Conservation (phyloP, 2,797 vertebrate species). For the Paguma larvata region DNA sequence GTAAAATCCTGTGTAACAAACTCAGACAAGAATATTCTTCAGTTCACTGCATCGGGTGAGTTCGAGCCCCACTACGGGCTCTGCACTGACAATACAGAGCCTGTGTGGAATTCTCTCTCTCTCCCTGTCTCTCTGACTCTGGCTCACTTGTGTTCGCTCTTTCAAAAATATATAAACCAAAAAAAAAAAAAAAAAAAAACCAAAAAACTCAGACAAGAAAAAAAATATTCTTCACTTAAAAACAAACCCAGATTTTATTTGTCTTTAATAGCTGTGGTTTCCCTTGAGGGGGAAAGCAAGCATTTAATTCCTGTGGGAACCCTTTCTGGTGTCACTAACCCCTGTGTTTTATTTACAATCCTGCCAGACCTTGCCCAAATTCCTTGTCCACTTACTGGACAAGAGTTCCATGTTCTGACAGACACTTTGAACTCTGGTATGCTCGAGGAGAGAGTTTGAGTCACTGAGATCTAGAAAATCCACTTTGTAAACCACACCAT, state of each 20-base stretch:
- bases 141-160: too few relatives aligned
- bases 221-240: not conserved
- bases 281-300: not conserved
- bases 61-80: too few relatives aligned
- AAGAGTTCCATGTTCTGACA: not conserved
- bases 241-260: not conserved
- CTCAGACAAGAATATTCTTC: not conserved
- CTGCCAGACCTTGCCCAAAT: not conserved
- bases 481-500: not conserved
- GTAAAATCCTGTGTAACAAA: slow-evolving; percentile 20
- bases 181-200: not conserved
- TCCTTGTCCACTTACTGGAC: not conserved
- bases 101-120: too few relatives aligned
- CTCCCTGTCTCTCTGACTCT: too few relatives aligned
- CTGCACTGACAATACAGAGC: too few relatives aligned
- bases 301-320: not conserved
- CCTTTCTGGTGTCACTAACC: not conserved
- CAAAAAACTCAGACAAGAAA: not conserved
- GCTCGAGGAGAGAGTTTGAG: not conserved
- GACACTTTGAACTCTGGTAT: not conserved
- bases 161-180: too few relatives aligned
- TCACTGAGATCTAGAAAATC: not conserved
- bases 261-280: not conserved
- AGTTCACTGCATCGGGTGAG: too few relatives aligned
- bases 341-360: not conserved